Conservation (phyloP, 2,888 invertebrate species). For the Tipula vernalis region DNA sequence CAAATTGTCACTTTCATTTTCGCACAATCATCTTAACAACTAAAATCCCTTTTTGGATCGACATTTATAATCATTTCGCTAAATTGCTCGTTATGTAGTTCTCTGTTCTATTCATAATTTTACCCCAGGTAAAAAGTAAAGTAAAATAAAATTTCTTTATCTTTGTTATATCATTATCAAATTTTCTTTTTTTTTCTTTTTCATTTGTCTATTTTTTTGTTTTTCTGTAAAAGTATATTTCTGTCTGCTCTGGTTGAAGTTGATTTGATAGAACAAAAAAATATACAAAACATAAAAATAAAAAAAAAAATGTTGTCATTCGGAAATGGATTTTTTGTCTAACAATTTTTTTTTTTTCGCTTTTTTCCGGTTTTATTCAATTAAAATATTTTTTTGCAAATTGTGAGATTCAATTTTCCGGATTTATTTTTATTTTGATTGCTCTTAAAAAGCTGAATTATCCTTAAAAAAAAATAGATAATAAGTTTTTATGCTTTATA, state of each 20-base stretch:
- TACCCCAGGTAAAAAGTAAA: neutral
- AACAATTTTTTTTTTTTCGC: neutral
- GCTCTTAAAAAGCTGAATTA: neutral
- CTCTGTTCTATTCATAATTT: neutral
- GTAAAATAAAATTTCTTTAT: neutral
- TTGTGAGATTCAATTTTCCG: neutral
- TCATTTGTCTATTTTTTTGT: neutral
- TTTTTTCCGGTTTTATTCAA: neutral
- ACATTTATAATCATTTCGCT: neutral
- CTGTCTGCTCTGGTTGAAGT: neutral
- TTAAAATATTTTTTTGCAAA: neutral
- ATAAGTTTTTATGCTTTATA: neutral
- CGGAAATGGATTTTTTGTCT: neutral
- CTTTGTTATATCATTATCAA: neutral
- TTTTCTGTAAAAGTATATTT: neutral
- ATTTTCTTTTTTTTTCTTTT: neutral
- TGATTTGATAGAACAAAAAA: neutral
- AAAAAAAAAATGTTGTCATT: neutral
- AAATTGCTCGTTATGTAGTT: neutral
- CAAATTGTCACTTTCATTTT: neutral
- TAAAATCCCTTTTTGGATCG: neutral
- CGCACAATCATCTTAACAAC: neutral
- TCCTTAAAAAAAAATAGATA: neutral
- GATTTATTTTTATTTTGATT: neutral
- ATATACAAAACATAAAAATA: neutral